A percentile compares a stretch with the other conserved stretches of the same genome.
Evolutionary conservation across 2,888 invertebrate genomes (phyloP).

Genomic region (Eupithecia tripunctaria): DNA sequence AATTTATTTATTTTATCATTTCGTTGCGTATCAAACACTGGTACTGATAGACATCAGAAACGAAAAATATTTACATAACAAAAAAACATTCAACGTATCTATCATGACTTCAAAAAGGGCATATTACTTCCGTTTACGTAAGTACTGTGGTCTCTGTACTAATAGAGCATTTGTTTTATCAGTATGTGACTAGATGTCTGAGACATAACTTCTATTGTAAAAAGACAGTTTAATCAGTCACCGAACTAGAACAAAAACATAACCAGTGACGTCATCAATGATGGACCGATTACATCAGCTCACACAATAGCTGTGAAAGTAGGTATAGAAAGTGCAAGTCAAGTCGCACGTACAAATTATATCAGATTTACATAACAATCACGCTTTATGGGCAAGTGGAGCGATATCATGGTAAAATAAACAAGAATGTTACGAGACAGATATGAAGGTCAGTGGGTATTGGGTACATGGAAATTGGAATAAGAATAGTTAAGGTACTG

Average conservation of each 20-base stretch:
- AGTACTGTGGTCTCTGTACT: not conserved
- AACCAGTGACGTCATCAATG: slow-evolving; percentile 44
- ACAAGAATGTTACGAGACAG: slow-evolving; percentile 41
- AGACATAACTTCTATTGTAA: slow-evolving; percentile 4
- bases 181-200: not conserved
- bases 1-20: too few relatives aligned
- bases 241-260: slow-evolving; percentile 26
- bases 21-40: too few relatives aligned
- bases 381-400: slow-evolving; percentile 79
- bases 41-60: too few relatives aligned
- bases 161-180: not conserved
- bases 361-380: slow-evolving; percentile 82
- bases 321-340: slow-evolving; percentile 79
- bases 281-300: slow-evolving; percentile 68
- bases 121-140: not conserved
- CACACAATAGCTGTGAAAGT: slow-evolving; percentile 80
- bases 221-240: slow-evolving; percentile 23
- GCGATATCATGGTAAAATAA: slow-evolving; percentile 63
- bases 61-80: too few relatives aligned
- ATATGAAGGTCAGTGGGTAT: slow-evolving; percentile 47
- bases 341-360: slow-evolving; percentile 79
- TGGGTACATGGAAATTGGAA: slow-evolving; percentile 7
- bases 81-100: too few relatives aligned
- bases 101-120: too few relatives aligned
- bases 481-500: not conserved